These are phyloP conservation scores for Dryococelus australis DNA, from an alignment of 2,888 invertebrate genomes.

Conservation along the genomic window DNA sequence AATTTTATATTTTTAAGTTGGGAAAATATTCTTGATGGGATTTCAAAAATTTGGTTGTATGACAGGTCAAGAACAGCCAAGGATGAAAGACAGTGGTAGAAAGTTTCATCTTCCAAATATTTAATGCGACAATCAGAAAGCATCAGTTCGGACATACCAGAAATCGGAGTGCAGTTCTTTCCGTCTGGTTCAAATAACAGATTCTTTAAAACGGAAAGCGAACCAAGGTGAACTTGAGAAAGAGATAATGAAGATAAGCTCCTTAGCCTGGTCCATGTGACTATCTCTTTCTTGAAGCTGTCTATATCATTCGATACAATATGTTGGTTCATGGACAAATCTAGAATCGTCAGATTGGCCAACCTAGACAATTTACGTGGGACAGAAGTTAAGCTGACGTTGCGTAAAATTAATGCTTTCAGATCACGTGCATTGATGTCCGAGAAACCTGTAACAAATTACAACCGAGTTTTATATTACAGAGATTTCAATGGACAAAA, in stretches of 20 bases:
- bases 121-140: background rate
- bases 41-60: background rate
- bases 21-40: conserved; percentile 24
- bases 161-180: background rate
- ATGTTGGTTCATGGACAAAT: background rate
- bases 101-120: background rate
- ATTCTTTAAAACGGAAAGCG: background rate
- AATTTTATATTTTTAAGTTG: background rate
- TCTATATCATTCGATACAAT: background rate
- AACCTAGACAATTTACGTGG: background rate
- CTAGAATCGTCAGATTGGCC: background rate
- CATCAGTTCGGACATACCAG: background rate
- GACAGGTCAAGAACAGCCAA: conserved; percentile 17
- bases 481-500: no score
- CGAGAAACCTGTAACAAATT: background rate
- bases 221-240: background rate
- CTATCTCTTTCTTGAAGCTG: background rate
- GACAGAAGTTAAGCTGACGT: background rate
- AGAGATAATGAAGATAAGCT: background rate
- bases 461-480: no score
- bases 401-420: background rate
- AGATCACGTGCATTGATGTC: background rate
- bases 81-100: background rate
- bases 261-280: background rate
- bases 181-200: background rate